Percentiles rank a stretch among this genome's conserved stretches.
Conservation (phyloP, 2,113 vertebrate species). For the Dunckerocampus dactyliophorus region DNA sequence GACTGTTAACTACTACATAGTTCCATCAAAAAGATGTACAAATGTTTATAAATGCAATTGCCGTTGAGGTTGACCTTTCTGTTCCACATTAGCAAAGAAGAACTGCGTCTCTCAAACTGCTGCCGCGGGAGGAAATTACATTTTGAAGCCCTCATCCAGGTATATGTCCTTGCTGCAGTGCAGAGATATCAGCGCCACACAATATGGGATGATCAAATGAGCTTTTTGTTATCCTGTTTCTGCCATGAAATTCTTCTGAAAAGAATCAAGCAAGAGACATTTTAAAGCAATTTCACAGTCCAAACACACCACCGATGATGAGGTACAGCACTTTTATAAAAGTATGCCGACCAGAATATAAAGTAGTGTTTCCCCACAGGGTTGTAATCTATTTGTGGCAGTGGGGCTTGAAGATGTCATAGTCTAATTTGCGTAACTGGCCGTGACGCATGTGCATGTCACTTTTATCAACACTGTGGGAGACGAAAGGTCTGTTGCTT, state of each 20-base stretch:
- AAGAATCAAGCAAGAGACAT: neutral
- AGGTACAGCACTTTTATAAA: neutral
- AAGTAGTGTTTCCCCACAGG: too few relatives aligned
- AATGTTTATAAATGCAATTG: too few relatives aligned
- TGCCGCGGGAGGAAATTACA: neutral
- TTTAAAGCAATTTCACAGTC: neutral
- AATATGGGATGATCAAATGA: neutral
- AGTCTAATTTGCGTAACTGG: too few relatives aligned
- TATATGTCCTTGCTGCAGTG: neutral
- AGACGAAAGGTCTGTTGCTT: too few relatives aligned
- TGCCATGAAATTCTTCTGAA: neutral
- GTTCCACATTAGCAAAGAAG: neutral
- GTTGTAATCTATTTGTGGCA: too few relatives aligned
- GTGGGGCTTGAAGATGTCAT: too few relatives aligned
- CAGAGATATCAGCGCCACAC: neutral
- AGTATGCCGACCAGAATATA: too few relatives aligned
- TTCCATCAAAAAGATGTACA: neutral
- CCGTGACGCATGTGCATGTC: too few relatives aligned
- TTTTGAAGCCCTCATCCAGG: constrained; percentile 12
- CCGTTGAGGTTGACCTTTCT: too few relatives aligned
- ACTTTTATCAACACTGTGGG: too few relatives aligned
- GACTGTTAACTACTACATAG: constrained; percentile 2
- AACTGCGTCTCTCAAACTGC: neutral
- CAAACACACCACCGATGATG: constrained; percentile 14
- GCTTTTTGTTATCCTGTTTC: neutral